A percentile compares a stretch with the other conserved stretches of the same genome.
phyloP scores from a whole-genome alignment of 2,888 invertebrate genomes.

The Acanthosepion pharaonis region DNA sequence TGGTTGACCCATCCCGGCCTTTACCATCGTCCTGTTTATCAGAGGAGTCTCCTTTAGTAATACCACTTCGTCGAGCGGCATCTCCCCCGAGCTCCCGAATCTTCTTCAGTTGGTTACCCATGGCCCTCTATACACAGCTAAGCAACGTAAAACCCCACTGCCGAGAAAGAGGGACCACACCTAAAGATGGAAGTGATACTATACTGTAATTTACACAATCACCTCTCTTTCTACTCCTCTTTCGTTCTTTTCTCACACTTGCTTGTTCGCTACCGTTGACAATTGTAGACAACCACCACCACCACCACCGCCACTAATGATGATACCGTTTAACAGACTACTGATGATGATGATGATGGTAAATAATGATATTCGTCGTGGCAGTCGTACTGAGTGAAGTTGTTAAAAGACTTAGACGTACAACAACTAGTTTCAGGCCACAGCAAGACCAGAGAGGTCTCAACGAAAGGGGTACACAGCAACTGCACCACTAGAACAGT shows the following conservation, averaged over 20 bases:
- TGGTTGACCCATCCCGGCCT: neutral
- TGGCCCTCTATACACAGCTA: neutral
- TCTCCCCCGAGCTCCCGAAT: slow-evolving; percentile 41
- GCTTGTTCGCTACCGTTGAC: neutral
- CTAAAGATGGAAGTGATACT: neutral
- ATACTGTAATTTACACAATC: neutral
- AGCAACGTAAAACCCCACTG: neutral
- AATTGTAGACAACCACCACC: neutral
- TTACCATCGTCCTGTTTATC: neutral
- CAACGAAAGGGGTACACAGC: neutral
- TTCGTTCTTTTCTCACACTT: neutral
- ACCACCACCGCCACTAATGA: neutral
- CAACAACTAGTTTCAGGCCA: neutral
- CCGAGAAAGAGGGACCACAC: neutral
- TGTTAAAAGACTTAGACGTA: neutral
- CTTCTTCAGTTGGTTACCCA: slow-evolving; percentile 43
- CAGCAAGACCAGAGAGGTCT: neutral
- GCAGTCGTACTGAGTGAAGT: no score
- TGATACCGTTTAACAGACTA: neutral
- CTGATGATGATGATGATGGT: neutral
- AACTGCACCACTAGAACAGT: neutral
- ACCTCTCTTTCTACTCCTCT: neutral
- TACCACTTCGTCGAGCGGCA: slow-evolving; percentile 17
- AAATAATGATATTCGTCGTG: neutral
- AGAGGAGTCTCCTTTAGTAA: slow-evolving; percentile 33